phyloP scores from a whole-genome alignment of 2,113 vertebrate species.

The Eolophus roseicapilla region DNA sequence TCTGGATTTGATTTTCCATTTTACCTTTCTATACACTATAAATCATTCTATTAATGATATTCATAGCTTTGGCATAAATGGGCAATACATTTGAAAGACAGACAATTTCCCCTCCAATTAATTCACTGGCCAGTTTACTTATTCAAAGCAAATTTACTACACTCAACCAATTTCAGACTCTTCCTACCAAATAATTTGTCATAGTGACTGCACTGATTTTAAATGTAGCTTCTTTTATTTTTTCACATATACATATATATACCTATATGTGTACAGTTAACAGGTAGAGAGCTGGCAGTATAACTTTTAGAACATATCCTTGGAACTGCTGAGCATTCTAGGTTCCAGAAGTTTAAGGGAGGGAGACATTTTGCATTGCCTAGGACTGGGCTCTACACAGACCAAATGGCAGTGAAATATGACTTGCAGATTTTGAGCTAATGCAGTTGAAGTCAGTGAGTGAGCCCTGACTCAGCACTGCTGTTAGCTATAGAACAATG shows the following conservation, averaged over 20 bases:
- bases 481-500: rapidly evolving
- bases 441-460: not conserved
- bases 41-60: not conserved
- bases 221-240: not conserved
- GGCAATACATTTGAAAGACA: not conserved
- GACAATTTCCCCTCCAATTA: not conserved
- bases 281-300: not conserved
- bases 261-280: not conserved
- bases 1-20: not conserved
- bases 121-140: not conserved
- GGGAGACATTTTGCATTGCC: not conserved
- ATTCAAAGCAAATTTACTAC: not conserved
- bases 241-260: too few species aligned
- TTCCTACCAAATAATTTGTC: not conserved
- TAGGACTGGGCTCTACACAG: not conserved
- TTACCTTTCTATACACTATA: not conserved
- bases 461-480: not conserved
- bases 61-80: not conserved
- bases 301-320: not conserved
- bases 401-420: not conserved
- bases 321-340: not conserved
- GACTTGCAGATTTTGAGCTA: not conserved
- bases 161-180: not conserved
- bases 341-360: not conserved
- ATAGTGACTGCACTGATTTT: not conserved